Evolutionary conservation across 2,888 invertebrate genomes (phyloP).

Genomic region (Dasypolia templi): DNA sequence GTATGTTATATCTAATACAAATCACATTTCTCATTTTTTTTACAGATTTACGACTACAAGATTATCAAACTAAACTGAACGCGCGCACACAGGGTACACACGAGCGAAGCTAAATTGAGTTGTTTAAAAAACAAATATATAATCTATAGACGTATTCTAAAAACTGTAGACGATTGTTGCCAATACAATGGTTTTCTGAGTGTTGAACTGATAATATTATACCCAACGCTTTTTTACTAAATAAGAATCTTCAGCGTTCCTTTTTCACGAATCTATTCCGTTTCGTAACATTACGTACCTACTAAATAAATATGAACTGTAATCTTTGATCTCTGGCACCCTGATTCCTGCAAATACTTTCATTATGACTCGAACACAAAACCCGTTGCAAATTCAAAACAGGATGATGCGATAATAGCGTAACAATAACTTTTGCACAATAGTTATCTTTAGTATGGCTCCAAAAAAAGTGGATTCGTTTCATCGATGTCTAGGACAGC

Average conservation of each 20-base stretch:
- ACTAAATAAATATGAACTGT: not conserved
- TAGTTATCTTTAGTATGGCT: not conserved
- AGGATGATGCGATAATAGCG: not conserved
- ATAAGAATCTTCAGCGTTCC: not conserved
- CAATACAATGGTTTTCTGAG: constrained; percentile 25
- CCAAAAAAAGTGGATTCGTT: not conserved
- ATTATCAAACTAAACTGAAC: constrained; percentile 58
- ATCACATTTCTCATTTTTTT: constrained; percentile 17
- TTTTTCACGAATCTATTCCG: not conserved
- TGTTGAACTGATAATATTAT: constrained; percentile 7
- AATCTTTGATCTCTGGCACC: not conserved
- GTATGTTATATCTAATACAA: not conserved
- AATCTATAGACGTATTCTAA: constrained; percentile 49
- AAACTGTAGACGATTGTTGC: constrained; percentile 33
- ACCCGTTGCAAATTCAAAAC: not conserved
- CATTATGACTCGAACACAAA: not conserved
- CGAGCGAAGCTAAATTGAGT: constrained; percentile 62
- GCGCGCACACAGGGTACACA: constrained; percentile 68
- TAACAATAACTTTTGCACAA: not conserved
- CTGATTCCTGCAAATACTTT: constrained; percentile 10
- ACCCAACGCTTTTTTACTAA: not conserved
- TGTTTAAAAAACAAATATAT: constrained; percentile 66
- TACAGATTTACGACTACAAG: constrained; percentile 57
- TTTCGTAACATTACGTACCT: not conserved
- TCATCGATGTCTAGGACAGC: not conserved